Base-by-base conservation (phyloP, 2,113 vertebrate species). In the Oenanthe oenanthe region DNA sequence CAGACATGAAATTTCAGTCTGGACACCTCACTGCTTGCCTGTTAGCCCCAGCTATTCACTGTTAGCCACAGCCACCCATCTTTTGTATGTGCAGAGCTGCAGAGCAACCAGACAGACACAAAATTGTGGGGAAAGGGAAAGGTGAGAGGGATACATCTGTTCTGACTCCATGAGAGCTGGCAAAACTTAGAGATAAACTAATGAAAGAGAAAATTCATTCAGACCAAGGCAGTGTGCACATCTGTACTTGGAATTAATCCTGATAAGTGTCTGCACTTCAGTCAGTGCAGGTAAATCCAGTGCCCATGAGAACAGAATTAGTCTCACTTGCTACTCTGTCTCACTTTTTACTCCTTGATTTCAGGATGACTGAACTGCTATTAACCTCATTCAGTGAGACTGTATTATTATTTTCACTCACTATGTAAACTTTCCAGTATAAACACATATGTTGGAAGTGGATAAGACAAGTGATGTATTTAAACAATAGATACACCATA, bases 331-430 rank as follows among this genome's bases (percentile, higher is more conserved):
- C 36, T 90, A 15, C 29, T 77, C 79, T 32, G 32, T 74, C 60
- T 51, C 56, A 84, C 28, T 89, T 57, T 56, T 61, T 57, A 50
- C 7, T 91, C 62, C 86, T 94, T 2, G 1, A 81, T 73, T 94
- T 86, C 3, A 0, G 18, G 62, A 74, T 19, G 56, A 78, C 34
- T 88, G 93, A 95, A 95, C 88, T 88, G 76, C 87, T 93, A 85
- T 96, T 96, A 97, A 94, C 93, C 85, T 94, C 87, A 50, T 89
- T 92, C 89, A 83, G 24, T 7, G 70, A 91, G 62, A 91, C 56
- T 24, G 19, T 42, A 60, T 67, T 86, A 86, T 89, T 94, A 91
- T 90, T 96, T 95, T 89, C 13, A 9, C 71, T 88, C 82, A 63
- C 74, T 76, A 4, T 43, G n/a, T 93, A 88, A 95, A 91, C 83